Percentiles rank a stretch among this genome's conserved stretches.
Conservation (phyloP, 2,797 vertebrate genomes). For the Syngnathus rostellatus region DNA sequence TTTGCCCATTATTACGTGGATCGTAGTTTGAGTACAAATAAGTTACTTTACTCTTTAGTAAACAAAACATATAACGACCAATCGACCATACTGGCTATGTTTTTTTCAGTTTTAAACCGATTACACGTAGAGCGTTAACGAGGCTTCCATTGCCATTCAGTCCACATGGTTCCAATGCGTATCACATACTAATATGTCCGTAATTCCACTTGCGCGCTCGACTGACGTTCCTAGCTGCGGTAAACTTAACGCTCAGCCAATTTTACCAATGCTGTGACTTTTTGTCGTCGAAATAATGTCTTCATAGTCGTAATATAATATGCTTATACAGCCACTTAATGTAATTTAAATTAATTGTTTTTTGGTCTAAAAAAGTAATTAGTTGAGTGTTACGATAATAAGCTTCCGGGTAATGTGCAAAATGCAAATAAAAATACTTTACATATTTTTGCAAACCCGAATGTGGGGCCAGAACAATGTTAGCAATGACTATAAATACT, state of each 20-base stretch:
- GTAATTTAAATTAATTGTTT: neutral
- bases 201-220: neutral
- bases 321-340: neutral
- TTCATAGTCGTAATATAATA: neutral
- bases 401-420: too few relatives aligned
- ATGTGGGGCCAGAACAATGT: neutral
- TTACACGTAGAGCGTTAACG: neutral
- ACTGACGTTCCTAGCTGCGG: conserved; percentile 22
- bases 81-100: neutral
- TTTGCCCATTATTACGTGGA: conserved; percentile 60
- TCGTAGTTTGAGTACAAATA: neutral
- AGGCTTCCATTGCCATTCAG: neutral
- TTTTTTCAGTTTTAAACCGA: neutral
- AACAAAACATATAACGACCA: neutral
- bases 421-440: neutral
- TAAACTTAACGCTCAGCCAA: neutral
- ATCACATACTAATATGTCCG: conserved; percentile 35
- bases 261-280: neutral
- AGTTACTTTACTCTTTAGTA: neutral
- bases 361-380: neutral
- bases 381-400: neutral
- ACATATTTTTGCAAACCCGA: neutral
- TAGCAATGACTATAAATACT: neutral
- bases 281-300: neutral
- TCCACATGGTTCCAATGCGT: conserved; percentile 40